phyloP scores from a whole-genome alignment of 2,888 invertebrate genomes.

The Hypena proboscidalis region DNA sequence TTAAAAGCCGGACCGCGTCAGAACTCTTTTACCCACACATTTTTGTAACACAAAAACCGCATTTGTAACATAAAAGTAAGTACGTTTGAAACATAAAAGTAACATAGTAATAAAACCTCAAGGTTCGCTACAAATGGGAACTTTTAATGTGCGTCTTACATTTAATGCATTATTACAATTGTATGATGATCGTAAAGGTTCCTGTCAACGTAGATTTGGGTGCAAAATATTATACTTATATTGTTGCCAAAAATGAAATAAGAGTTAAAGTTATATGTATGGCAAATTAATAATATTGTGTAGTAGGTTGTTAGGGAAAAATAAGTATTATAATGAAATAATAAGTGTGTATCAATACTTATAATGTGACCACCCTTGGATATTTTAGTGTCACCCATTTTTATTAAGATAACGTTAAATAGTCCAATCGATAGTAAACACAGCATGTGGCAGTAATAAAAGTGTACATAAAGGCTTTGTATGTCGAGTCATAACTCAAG shows the following conservation, averaged over 20 bases:
- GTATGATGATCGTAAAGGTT: background rate
- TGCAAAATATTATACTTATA: too few relatives aligned
- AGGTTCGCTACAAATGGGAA: slow-evolving; percentile 23
- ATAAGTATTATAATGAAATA: too few relatives aligned
- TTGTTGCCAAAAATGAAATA: too few relatives aligned
- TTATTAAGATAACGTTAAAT: too few relatives aligned
- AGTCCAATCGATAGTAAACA: background rate
- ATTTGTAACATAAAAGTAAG: slow-evolving; percentile 16
- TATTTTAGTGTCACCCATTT: too few relatives aligned
- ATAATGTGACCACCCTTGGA: too few relatives aligned
- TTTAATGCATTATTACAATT: slow-evolving; percentile 21
- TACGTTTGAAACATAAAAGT: background rate
- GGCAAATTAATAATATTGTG: too few relatives aligned
- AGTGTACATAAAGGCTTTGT: background rate
- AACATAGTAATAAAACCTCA: background rate
- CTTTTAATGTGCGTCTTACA: slow-evolving; percentile 25
- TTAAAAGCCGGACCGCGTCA: background rate
- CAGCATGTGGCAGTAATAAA: background rate
- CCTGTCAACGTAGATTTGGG: background rate
- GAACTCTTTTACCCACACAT: slow-evolving; percentile 6
- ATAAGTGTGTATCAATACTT: too few relatives aligned
- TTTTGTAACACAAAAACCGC: slow-evolving; percentile 29
- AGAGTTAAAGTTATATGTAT: too few relatives aligned
- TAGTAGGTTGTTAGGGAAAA: too few relatives aligned
- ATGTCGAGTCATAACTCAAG: background rate